These are phyloP conservation scores for Paracanthobrama guichenoti DNA, from an alignment of 2,113 vertebrate genomes.

Conservation along the genomic window DNA sequence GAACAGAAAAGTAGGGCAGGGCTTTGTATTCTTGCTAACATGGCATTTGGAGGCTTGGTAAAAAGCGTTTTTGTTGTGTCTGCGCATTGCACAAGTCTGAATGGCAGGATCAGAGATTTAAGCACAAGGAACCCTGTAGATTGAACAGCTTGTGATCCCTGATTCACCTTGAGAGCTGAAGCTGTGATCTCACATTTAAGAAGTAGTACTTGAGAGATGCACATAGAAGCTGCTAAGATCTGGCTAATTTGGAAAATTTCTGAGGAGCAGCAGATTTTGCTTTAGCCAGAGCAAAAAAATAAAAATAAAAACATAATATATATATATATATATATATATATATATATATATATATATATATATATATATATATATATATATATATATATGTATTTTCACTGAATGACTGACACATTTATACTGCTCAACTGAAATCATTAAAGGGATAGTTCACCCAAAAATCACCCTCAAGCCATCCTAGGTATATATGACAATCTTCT, in stretches of 20 bases:
- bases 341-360: background rate
- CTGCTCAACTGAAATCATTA: background rate
- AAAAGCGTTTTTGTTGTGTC: constrained; percentile 18
- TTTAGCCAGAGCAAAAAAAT: background rate
- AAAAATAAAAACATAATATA: too few relatives aligned
- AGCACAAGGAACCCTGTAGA: constrained; percentile 11
- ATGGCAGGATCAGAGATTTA: background rate
- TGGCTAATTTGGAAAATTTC: background rate
- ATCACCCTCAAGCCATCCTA: too few relatives aligned
- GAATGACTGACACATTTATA: background rate
- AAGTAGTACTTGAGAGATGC: background rate
- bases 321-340: background rate
- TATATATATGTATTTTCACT: background rate
- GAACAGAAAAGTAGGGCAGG: constrained; percentile 44
- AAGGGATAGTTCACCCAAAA: background rate
- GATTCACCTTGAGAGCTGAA: constrained; percentile 21
- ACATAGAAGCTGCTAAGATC: background rate
- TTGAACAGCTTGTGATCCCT: constrained; percentile 34
- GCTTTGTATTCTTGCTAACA: constrained; percentile 33
- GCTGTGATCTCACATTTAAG: constrained; percentile 31
- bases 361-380: background rate
- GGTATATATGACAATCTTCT: too few relatives aligned
- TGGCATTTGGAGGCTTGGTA: constrained; percentile 11
- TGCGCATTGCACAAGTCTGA: background rate
- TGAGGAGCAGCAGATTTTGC: background rate